A percentile compares a stretch with the other conserved stretches of the same genome.
These are phyloP conservation scores for Nematolebias whitei DNA, from an alignment of 2,113 vertebrate species.

Conservation along the genomic window DNA sequence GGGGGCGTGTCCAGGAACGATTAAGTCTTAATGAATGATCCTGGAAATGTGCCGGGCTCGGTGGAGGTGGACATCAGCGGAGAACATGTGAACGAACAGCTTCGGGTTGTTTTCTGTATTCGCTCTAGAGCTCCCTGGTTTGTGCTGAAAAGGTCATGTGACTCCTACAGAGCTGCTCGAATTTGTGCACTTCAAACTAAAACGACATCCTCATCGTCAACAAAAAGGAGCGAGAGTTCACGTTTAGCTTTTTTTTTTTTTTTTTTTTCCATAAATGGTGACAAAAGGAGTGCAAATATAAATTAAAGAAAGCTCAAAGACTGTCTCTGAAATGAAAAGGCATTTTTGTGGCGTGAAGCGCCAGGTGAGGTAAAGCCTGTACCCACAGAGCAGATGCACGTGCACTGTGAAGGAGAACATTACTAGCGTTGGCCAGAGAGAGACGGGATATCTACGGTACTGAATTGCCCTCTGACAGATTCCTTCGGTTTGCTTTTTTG, in stretches of 20 bases:
- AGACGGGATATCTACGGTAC: slow-evolving; percentile 21
- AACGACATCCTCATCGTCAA: slow-evolving; percentile 13
- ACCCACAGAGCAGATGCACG: slow-evolving; percentile 67
- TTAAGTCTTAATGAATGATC: slow-evolving; percentile 36
- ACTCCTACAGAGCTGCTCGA: slow-evolving; percentile 48
- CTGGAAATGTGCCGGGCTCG: slow-evolving; percentile 9
- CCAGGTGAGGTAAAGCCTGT: slow-evolving; percentile 70
- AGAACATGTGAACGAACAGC: slow-evolving; percentile 15
- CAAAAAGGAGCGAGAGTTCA: slow-evolving; percentile 17
- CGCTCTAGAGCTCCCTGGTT: slow-evolving; percentile 40
- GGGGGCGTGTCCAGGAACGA: slow-evolving; percentile 27
- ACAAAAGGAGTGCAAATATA: slow-evolving; percentile 19
- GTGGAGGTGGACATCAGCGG: slow-evolving; percentile 34
- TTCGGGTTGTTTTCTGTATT: slow-evolving; percentile 21
- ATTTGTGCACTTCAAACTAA: slow-evolving; percentile 47
- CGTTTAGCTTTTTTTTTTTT: neutral
- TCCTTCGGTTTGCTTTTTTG: no score
- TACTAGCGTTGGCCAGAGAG: slow-evolving; percentile 58
- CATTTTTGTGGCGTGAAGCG: slow-evolving; percentile 58
- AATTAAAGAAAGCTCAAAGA: slow-evolving; percentile 36
- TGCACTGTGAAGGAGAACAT: slow-evolving; percentile 21
- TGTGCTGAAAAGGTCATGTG: slow-evolving; percentile 48
- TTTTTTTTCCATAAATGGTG: neutral
- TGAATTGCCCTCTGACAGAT: no score
- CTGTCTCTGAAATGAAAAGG: slow-evolving; percentile 59